Conservation (phyloP, 2,888 invertebrate species). For the Dusona sp. region DNA sequence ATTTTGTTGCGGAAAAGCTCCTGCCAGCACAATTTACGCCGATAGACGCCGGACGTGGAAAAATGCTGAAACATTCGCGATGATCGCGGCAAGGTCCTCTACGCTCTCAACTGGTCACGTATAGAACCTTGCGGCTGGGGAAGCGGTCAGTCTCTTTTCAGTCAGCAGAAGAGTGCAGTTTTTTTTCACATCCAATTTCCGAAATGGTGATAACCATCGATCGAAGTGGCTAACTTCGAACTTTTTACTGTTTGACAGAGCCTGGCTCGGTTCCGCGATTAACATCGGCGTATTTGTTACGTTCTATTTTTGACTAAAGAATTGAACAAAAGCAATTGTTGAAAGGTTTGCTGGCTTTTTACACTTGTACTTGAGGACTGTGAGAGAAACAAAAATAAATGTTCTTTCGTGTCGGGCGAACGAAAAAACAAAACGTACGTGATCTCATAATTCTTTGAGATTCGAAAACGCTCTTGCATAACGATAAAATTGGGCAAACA, state of each 20-base stretch:
- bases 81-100: conserved; percentile 24
- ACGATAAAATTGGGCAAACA: not conserved
- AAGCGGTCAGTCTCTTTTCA: conserved; percentile 50
- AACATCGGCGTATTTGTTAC: not conserved
- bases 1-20: not conserved
- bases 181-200: conserved; percentile 57
- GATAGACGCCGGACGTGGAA: not conserved
- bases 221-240: conserved; percentile 20
- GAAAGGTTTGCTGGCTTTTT: conserved; percentile 46
- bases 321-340: conserved; percentile 38
- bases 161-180: conserved; percentile 50
- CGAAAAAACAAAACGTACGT: conserved; percentile 46
- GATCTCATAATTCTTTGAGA: conserved; percentile 29
- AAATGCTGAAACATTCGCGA: conserved; percentile 34
- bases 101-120: conserved; percentile 57
- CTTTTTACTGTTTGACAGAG: conserved; percentile 12
- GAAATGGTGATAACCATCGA: conserved; percentile 44
- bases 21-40: not conserved
- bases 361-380: not conserved
- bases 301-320: conserved; percentile 10
- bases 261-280: not conserved
- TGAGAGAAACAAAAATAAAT: conserved; percentile 31
- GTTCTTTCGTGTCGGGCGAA: not conserved
- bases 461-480: conserved; percentile 21
- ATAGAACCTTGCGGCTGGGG: conserved; percentile 14